Conservation (phyloP, 2,888 invertebrate genomes). For the Coelopa pilipes region DNA sequence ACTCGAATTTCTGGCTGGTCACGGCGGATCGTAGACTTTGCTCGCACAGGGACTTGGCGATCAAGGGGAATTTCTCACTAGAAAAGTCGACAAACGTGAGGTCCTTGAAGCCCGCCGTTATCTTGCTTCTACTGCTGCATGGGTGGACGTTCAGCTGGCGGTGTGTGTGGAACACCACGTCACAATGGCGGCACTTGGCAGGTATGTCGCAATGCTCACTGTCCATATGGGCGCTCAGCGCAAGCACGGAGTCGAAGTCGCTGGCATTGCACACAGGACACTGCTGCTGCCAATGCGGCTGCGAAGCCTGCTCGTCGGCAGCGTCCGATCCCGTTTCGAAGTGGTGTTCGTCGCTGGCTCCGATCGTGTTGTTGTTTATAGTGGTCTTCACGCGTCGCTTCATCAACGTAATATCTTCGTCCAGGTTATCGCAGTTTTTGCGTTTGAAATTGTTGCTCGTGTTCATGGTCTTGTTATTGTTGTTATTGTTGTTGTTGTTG, state of each 20-base stretch:
- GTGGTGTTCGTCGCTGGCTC: constrained; percentile 39
- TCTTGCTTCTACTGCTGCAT: constrained; percentile 58
- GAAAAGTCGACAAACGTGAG: constrained; percentile 80
- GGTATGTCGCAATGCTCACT: constrained; percentile 74
- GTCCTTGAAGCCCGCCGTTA: constrained; percentile 74
- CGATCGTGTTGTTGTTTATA: constrained; percentile 60
- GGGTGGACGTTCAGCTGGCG: constrained; percentile 78
- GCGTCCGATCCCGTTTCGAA: constrained; percentile 26
- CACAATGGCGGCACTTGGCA: constrained; percentile 79
- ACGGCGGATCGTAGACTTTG: constrained; percentile 71
- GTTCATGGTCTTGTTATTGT: constrained; percentile 65
- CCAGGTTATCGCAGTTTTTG: constrained; percentile 57
- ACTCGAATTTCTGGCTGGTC: constrained; percentile 74
- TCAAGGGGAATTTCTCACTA: constrained; percentile 81
- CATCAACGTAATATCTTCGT: constrained; percentile 51
- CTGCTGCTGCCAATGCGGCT: constrained; percentile 33
- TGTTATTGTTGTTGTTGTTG: constrained; percentile 54
- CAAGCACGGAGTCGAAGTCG: constrained; percentile 72
- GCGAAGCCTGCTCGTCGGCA: constrained; percentile 15
- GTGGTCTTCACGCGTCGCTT: constrained; percentile 61
- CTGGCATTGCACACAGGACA: constrained; percentile 75
- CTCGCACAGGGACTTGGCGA: constrained; percentile 80
- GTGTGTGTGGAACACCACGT: constrained; percentile 78
- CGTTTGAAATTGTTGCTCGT: constrained; percentile 59
- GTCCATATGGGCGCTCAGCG: constrained; percentile 75